These are phyloP conservation scores for Urocitellus parryii DNA, from an alignment of 2,113 vertebrate genomes.

Conservation along the genomic window DNA sequence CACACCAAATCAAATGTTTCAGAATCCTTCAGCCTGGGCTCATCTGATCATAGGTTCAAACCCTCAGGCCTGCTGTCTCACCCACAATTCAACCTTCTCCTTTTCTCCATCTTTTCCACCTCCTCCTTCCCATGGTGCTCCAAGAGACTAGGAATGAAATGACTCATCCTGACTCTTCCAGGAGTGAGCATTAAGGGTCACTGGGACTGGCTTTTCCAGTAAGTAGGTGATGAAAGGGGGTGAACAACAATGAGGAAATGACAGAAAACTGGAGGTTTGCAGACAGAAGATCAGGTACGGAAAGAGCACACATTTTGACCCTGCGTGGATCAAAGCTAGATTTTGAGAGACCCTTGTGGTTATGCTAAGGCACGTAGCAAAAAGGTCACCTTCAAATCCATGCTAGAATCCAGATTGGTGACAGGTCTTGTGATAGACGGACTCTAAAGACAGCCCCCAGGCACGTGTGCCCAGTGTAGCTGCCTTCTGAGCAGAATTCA, in stretches of 20 bases:
- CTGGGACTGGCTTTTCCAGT: not conserved
- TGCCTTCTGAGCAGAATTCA: not conserved
- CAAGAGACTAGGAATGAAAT: not conserved
- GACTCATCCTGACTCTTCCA: not conserved
- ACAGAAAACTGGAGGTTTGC: not conserved
- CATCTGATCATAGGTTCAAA: not conserved
- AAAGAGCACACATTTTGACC: not conserved
- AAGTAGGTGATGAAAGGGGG: not conserved
- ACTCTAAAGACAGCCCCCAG: not conserved
- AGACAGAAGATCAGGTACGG: not conserved
- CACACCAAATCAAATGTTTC: not conserved
- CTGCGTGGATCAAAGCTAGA: not conserved
- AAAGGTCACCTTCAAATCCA: not conserved
- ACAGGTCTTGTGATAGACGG: not conserved
- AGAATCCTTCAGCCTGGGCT: not conserved
- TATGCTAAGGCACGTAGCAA: not conserved
- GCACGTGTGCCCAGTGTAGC: rapidly evolving
- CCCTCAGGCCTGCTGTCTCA: not conserved
- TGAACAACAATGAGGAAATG: not conserved
- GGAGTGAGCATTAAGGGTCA: not conserved
- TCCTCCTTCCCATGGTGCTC: not conserved
- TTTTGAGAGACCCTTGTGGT: not conserved
- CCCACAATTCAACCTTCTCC: not conserved
- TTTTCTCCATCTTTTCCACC: not conserved
- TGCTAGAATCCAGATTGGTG: not conserved